phyloP scores from a whole-genome alignment of 2,113 vertebrate species.

The Erythrocercus mccallii region DNA sequence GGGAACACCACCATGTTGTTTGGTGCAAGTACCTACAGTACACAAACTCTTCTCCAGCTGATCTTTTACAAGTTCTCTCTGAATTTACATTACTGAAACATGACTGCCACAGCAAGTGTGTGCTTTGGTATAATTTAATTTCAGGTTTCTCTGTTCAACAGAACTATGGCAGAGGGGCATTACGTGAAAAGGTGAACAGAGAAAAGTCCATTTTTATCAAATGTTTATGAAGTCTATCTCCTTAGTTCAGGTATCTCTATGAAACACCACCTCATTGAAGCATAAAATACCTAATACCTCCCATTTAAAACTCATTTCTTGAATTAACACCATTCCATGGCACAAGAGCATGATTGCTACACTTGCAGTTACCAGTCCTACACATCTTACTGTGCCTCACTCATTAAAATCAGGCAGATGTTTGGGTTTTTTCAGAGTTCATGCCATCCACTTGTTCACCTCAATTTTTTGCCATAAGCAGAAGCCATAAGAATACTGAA shows the following conservation, averaged over 20 bases:
- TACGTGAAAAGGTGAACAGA: neutral
- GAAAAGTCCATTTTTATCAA: neutral
- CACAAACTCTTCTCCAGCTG: neutral
- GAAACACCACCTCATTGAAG: neutral
- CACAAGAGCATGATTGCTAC: neutral
- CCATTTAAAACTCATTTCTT: neutral
- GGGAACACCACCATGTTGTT: neutral
- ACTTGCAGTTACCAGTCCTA: neutral
- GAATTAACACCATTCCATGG: neutral
- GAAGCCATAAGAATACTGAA: neutral
- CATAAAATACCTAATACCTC: neutral
- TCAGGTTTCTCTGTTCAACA: neutral
- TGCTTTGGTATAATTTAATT: neutral
- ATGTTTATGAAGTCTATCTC: neutral
- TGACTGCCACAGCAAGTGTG: neutral
- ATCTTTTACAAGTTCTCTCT: neutral
- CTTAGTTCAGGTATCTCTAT: neutral
- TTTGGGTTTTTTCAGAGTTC: neutral
- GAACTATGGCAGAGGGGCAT: neutral
- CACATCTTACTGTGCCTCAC: neutral
- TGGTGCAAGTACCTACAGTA: neutral
- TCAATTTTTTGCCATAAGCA: neutral
- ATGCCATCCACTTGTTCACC: neutral
- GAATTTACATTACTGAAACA: neutral
- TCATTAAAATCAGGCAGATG: neutral